A percentile compares a stretch with the other conserved stretches of the same genome.
Conservation (phyloP, 2,113 vertebrate species). For the Passer domesticus region DNA sequence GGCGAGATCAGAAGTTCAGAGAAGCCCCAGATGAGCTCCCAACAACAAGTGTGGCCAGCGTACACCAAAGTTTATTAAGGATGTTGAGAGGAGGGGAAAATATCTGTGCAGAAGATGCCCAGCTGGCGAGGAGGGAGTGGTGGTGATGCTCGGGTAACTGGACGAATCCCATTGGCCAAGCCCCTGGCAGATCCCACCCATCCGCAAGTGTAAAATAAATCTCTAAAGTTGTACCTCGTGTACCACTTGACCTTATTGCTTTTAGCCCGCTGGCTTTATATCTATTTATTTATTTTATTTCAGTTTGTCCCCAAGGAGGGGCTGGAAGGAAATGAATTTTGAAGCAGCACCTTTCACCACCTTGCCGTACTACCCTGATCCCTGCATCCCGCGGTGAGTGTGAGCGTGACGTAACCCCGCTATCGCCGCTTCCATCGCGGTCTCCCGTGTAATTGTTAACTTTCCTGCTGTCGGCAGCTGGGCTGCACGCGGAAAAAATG, state of each 20-base stretch:
- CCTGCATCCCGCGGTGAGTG: constrained; percentile 94
- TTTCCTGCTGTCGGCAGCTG: constrained; percentile 51
- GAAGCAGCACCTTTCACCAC: constrained; percentile 83
- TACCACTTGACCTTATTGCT: constrained; percentile 88
- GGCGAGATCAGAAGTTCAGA: constrained; percentile 71
- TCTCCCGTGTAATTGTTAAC: constrained; percentile 57
- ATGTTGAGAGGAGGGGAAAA: constrained; percentile 58
- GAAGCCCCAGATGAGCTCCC: constrained; percentile 71
- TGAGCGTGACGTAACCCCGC: constrained; percentile 21
- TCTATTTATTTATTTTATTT: constrained; percentile 73
- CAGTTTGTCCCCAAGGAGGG: constrained; percentile 66
- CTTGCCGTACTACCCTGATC: constrained; percentile 88
- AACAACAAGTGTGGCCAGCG: constrained; percentile 60
- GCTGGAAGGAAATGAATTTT: constrained; percentile 85
- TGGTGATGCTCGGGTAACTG: constrained; percentile 79
- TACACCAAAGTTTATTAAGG: constrained; percentile 66
- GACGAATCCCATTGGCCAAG: constrained; percentile 86
- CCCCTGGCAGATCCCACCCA: constrained; percentile 80
- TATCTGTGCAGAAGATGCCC: constrained; percentile 80
- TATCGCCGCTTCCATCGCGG: constrained; percentile 34
- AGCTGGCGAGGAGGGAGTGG: constrained; percentile 84
- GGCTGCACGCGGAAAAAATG: constrained; percentile 51
- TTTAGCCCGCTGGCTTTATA: constrained; percentile 80
- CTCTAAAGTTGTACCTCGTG: constrained; percentile 83
- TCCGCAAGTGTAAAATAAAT: constrained; percentile 87